Conservation (phyloP, 1,140 invertebrate genomes). For the Trichonephila clavipes region DNA sequence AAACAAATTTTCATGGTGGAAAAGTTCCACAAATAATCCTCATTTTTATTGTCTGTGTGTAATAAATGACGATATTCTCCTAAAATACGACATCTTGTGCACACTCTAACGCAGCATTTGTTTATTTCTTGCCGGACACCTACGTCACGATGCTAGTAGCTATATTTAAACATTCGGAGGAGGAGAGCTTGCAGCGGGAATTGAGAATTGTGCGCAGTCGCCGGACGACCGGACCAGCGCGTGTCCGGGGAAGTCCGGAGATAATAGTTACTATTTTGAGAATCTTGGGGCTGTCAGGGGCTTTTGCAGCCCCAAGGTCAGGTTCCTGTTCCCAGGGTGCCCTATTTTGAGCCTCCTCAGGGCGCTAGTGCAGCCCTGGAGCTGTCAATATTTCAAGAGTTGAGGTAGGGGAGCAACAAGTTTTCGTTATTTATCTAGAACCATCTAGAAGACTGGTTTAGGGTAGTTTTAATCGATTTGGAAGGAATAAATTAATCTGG, state of each 20-base stretch:
- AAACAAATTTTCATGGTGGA: too few species aligned
- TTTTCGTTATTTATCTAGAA: neutral
- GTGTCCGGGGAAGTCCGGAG: slow-evolving; percentile 64
- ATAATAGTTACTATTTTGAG: slow-evolving; percentile 72
- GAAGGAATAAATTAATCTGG: too few species aligned
- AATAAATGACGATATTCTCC: neutral
- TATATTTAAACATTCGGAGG: slow-evolving; percentile 24
- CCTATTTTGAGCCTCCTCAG: slow-evolving; percentile 38
- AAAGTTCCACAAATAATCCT: too few species aligned
- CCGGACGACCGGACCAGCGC: slow-evolving; percentile 40
- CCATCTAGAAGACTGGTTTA: neutral
- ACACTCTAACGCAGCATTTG: neutral
- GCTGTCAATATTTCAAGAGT: neutral
- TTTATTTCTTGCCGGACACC: slow-evolving; percentile 33
- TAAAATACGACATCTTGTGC: neutral
- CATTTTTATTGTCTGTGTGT: too few species aligned
- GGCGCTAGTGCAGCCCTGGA: neutral
- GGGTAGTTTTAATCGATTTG: too few species aligned
- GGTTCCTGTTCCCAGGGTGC: slow-evolving; percentile 59
- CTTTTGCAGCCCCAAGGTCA: slow-evolving; percentile 73
- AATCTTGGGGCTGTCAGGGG: slow-evolving; percentile 28
- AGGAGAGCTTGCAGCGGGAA: slow-evolving; percentile 6
- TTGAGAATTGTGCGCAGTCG: slow-evolving; percentile 48
- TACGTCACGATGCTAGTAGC: neutral
- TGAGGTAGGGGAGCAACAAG: neutral